These are phyloP conservation scores for Caenorhabditis sp. DNA, from an alignment of 2,888 invertebrate genomes.

Conservation along the genomic window DNA sequence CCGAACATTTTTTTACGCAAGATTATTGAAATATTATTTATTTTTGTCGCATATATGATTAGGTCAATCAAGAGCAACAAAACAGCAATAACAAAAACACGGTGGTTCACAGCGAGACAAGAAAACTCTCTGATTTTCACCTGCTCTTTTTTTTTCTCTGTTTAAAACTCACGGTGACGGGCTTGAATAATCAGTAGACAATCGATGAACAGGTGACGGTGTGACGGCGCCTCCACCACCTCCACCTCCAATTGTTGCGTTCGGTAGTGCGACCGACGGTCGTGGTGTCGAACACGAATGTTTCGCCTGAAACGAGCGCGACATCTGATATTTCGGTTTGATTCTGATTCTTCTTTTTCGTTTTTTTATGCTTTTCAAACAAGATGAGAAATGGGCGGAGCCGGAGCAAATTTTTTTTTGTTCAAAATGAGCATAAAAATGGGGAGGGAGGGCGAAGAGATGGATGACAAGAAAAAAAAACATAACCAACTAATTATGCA, in stretches of 20 bases:
- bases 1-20: no score
- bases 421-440: background rate
- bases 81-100: no score
- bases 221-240: background rate
- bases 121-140: no score
- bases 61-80: no score
- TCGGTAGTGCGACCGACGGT: slow-evolving; percentile 31
- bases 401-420: no score
- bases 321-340: background rate
- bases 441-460: background rate
- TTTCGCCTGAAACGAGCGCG: slow-evolving; percentile 25
- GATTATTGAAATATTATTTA: no score
- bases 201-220: slow-evolving; percentile 22
- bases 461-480: background rate
- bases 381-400: no score
- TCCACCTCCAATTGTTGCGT: background rate
- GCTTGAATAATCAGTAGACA: slow-evolving; percentile 30
- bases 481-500: background rate
- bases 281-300: slow-evolving; percentile 32
- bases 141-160: no score
- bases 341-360: no score
- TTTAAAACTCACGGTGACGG: slow-evolving; percentile 33
- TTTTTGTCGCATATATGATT: no score
- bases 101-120: no score
- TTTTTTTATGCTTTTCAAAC: background rate